Conservation (phyloP, 2,797 vertebrate species). For the Lutjanus argentimaculatus region DNA sequence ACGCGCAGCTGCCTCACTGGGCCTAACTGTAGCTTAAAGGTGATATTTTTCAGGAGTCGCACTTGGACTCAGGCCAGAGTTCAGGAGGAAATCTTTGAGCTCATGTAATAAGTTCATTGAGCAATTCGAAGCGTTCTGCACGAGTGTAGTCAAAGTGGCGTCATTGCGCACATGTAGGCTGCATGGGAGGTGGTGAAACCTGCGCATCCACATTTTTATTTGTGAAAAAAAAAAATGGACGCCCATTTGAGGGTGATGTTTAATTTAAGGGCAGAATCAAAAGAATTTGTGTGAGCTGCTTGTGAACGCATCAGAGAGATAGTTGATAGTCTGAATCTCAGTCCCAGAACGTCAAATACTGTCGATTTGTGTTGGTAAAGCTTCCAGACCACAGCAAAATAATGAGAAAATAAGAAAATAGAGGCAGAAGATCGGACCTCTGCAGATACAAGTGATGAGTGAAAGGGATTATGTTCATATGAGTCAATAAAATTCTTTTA, state of each 20-base stretch:
- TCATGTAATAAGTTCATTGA: conserved; percentile 18
- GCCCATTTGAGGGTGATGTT: not conserved
- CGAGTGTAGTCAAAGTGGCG: not conserved
- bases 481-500: no score
- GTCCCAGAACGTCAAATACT: no score
- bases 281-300: no score
- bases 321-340: no score
- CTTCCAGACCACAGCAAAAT: no score
- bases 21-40: not conserved
- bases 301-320: no score
- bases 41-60: not conserved
- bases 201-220: not conserved
- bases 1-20: conserved; percentile 5
- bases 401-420: no score
- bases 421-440: no score
- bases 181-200: not conserved
- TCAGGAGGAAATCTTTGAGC: conserved; percentile 23
- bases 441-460: no score
- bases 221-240: not conserved
- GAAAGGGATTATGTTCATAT: no score
- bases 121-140: not conserved
- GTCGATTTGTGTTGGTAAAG: no score
- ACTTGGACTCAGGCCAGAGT: conserved; percentile 33
- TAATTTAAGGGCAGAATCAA: no score
- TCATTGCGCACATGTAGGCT: not conserved